These are phyloP conservation scores for Pipistrellus pipistrellus DNA, from an alignment of 2,797 vertebrate genomes.

Conservation along the genomic window DNA sequence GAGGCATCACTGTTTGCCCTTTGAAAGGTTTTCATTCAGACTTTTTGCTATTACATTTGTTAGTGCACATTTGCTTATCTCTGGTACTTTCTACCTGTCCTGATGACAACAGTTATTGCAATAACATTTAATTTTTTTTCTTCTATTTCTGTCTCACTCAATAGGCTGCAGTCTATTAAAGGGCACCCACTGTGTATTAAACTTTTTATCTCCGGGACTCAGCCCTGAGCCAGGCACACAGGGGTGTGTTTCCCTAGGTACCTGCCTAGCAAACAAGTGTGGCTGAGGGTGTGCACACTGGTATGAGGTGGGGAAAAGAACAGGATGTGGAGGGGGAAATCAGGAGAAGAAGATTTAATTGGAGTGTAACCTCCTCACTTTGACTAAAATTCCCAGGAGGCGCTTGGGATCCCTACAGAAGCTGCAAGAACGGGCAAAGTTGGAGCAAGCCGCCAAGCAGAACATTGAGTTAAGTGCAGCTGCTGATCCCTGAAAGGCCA, in stretches of 20 bases:
- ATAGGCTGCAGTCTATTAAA: not conserved
- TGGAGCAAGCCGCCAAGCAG: conserved; percentile 59
- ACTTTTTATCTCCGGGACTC: not conserved
- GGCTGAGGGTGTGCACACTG: not conserved
- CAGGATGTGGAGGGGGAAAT: not conserved
- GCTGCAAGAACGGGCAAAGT: conserved; percentile 55
- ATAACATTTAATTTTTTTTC: not conserved
- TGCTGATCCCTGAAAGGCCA: conserved; percentile 68
- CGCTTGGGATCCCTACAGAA: not conserved
- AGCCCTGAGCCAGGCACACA: not conserved
- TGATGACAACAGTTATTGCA: not conserved
- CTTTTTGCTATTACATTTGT: not conserved
- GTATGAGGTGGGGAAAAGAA: not conserved
- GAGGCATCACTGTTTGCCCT: not conserved
- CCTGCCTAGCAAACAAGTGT: not conserved
- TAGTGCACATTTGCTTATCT: not conserved
- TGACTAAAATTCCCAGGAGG: conserved; percentile 55
- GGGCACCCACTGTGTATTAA: not conserved
- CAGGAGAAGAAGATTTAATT: not conserved
- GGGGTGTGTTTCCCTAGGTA: not conserved
- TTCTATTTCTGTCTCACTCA: not conserved
- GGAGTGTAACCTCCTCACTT: not conserved
- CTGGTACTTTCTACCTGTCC: not conserved
- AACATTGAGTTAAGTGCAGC: conserved; percentile 69
- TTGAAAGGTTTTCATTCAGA: not conserved